These are phyloP conservation scores for Podarcis cretensis DNA, from an alignment of 2,113 vertebrate species.

Conservation along the genomic window DNA sequence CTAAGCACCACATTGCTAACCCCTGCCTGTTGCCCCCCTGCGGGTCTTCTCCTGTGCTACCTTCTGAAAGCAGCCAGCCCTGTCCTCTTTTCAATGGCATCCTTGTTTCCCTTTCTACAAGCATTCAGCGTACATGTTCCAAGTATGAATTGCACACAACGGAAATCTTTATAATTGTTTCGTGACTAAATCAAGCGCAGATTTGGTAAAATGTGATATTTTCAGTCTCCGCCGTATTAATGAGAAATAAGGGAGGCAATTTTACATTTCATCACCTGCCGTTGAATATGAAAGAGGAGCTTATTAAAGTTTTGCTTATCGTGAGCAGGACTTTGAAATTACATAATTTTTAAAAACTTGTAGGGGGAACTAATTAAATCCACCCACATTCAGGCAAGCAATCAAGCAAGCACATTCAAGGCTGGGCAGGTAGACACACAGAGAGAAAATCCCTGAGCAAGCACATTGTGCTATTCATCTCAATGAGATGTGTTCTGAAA, in stretches of 20 bases:
- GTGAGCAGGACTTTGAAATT: conserved; percentile 25
- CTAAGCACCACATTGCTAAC: not conserved
- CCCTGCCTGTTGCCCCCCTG: not conserved
- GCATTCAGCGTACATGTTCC: not conserved
- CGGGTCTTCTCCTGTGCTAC: not conserved
- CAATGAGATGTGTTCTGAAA: not conserved
- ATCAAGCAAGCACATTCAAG: not conserved
- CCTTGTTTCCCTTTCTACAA: not conserved
- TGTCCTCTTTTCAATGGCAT: not conserved
- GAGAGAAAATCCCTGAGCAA: not conserved
- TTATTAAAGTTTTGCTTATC: conserved; percentile 10
- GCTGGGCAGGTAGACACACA: not conserved
- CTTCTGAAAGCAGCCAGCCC: too few species aligned
- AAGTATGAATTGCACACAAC: conserved; percentile 8
- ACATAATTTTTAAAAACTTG: conserved; percentile 21
- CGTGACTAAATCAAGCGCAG: conserved; percentile 1
- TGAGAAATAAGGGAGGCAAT: conserved; percentile 24
- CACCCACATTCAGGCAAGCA: conserved; percentile 10
- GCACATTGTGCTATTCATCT: not conserved
- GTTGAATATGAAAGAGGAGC: not conserved
- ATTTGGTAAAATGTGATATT: not conserved
- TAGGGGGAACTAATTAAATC: conserved; percentile 23
- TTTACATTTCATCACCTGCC: conserved; percentile 33
- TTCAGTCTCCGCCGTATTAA: conserved; percentile 14
- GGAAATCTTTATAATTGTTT: conserved; percentile 16